Evolutionary conservation across 2,888 invertebrate species (phyloP).

Genomic region (Euproctis similis): DNA sequence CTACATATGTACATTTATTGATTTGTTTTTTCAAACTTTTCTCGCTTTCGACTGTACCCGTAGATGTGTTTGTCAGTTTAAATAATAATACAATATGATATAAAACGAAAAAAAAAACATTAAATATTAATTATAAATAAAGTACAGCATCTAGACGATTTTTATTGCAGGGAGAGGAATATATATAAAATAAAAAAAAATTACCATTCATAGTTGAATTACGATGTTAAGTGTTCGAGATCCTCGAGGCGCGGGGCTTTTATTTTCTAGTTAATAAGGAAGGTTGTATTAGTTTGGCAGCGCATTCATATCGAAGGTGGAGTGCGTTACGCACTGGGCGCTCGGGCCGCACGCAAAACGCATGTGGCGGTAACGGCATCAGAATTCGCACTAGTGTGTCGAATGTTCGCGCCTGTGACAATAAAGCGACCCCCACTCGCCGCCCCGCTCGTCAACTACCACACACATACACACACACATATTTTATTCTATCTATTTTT

Average conservation of each 20-base stretch:
- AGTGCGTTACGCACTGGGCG: conserved; percentile 7
- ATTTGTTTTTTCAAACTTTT: conserved; percentile 75
- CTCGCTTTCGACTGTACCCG: conserved; percentile 75
- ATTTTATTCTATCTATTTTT: conserved; percentile 75
- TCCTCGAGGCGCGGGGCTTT: conserved; percentile 52
- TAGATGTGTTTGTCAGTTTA: conserved; percentile 74
- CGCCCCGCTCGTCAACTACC: conserved; percentile 66
- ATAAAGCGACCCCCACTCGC: conserved; percentile 53
- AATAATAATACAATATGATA: conserved; percentile 68
- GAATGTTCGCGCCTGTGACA: conserved; percentile 39
- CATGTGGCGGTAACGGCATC: conserved; percentile 46
- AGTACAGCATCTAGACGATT: conserved; percentile 69
- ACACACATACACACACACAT: no score
- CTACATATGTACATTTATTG: no score
- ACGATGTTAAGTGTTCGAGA: conserved; percentile 63
- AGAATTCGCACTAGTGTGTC: neutral
- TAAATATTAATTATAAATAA: conserved; percentile 59
- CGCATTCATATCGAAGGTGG: conserved; percentile 25
- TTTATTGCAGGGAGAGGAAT: conserved; percentile 72
- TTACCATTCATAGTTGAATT: conserved; percentile 71
- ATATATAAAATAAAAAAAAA: conserved; percentile 66
- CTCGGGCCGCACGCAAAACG: conserved; percentile 18
- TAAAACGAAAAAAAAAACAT: conserved; percentile 68
- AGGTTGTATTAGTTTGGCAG: conserved; percentile 35
- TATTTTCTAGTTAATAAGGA: conserved; percentile 44